phyloP scores from a whole-genome alignment of 2,113 vertebrate species.

The Melanocharis versteri region DNA sequence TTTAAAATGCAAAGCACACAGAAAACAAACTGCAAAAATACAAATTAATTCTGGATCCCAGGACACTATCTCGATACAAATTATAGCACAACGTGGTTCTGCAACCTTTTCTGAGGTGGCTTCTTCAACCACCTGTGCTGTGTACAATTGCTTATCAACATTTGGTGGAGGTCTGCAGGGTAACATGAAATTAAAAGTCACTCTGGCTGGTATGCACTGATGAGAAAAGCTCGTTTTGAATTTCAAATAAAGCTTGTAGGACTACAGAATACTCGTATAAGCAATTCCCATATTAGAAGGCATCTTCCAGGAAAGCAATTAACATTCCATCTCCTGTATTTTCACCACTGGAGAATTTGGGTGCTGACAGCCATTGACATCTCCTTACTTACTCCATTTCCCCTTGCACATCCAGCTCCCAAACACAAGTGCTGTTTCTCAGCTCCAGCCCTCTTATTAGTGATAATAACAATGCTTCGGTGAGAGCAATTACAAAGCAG shows the following conservation, averaged over 20 bases:
- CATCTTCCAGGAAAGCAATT: slow-evolving; percentile 37
- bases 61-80: neutral
- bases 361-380: neutral
- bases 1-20: neutral
- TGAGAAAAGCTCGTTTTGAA: neutral
- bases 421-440: neutral
- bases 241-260: slow-evolving; percentile 35
- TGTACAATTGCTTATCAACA: neutral
- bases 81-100: neutral
- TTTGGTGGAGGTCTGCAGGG: slow-evolving; percentile 1
- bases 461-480: neutral
- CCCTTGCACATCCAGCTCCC: neutral
- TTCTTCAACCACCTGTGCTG: neutral
- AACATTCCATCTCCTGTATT: slow-evolving; percentile 28
- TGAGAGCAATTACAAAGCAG: slow-evolving; percentile 21
- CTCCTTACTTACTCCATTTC: slow-evolving; percentile 2
- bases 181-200: slow-evolving; percentile 13
- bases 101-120: neutral
- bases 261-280: neutral
- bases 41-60: neutral
- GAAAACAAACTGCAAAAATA: neutral
- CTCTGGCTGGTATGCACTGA: neutral
- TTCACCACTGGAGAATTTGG: neutral
- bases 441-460: slow-evolving; percentile 23
- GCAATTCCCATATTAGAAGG: neutral